Conservation (phyloP, 2,888 invertebrate genomes). For the Plusia festucae region DNA sequence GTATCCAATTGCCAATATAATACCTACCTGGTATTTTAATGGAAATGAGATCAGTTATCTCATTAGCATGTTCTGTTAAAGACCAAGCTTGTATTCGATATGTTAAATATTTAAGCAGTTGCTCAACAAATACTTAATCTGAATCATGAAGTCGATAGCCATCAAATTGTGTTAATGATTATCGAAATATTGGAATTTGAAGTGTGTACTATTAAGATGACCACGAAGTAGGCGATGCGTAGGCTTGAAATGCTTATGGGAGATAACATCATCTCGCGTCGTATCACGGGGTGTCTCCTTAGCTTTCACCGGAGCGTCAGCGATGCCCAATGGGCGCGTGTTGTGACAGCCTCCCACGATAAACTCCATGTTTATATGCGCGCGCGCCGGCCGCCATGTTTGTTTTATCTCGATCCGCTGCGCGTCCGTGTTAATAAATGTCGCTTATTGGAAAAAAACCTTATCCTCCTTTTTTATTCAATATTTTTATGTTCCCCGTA, state of each 20-base stretch:
- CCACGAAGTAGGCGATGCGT: constrained; percentile 74
- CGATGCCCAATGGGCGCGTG: constrained; percentile 80
- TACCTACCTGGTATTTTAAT: not conserved
- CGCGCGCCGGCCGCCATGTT: constrained; percentile 88
- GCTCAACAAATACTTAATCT: constrained; percentile 41
- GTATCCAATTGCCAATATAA: not conserved
- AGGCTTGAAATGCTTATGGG: constrained; percentile 77
- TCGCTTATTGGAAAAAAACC: constrained; percentile 81
- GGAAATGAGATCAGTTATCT: not conserved
- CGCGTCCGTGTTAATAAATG: constrained; percentile 87
- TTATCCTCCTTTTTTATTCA: constrained; percentile 74
- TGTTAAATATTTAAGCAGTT: constrained; percentile 40
- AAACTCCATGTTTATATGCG: constrained; percentile 85
- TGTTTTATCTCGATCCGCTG: constrained; percentile 88
- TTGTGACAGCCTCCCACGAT: constrained; percentile 89
- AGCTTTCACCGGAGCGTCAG: constrained; percentile 86
- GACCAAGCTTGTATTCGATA: constrained; percentile 6
- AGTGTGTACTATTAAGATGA: constrained; percentile 64
- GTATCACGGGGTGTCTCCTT: constrained; percentile 79
- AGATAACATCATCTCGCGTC: constrained; percentile 81
- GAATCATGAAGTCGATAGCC: constrained; percentile 59
- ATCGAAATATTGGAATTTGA: constrained; percentile 70
- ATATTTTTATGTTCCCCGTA: constrained; percentile 80
- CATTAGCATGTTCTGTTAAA: not conserved
- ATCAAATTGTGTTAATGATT: constrained; percentile 71